Base-by-base conservation (phyloP, 1,140 invertebrate species). In the Euwallacea fornicatus region DNA sequence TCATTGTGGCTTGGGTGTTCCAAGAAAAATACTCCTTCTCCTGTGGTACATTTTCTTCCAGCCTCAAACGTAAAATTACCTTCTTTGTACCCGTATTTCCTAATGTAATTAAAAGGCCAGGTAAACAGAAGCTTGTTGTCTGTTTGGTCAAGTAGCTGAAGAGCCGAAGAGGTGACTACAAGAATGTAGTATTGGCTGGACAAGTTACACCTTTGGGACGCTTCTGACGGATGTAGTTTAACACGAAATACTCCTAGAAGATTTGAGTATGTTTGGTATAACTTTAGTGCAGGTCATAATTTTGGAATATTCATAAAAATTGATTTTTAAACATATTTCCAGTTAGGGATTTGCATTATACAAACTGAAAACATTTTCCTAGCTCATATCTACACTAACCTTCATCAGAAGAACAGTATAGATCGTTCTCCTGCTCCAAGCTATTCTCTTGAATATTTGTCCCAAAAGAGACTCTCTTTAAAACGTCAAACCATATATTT, bases 61-160 rank as follows among this genome's bases (percentile, higher is more conserved):
- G 93, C 93, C 86, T 95, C 93, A 82, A 96, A 94, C 15, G 91
- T 93, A 78, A 96, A 95, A 78, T 89, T 92, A 46, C 91, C 91
- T 75, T 89, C 87, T 69, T 89, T 88, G 74, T 92, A 91, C 21
- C 93, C 93, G 82, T 95, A 95, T 66, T 91, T 84, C 64, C 93
- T 85, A 71, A 96, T 94, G 77, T 90, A 94, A 73, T 88, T 87
- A 80, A 93, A 95, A 47, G 93, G 93, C 93, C 93, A 96, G n/a
- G 88, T 91, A 72, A 87, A 92, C 65, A 92, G 82, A 7, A 90
- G 79, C 69, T 85, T 84, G 69, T 85, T 85, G 73, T 88, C 85
- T 75, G 88, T 86, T n/a, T 83, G 78, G 76, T 89, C 88, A 79
- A 88, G 85, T 66, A 93, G 80, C 80, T 92, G 90, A 75, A 94